Base-by-base conservation (phyloP, 2,888 invertebrate genomes). In the Laothoe populi region DNA sequence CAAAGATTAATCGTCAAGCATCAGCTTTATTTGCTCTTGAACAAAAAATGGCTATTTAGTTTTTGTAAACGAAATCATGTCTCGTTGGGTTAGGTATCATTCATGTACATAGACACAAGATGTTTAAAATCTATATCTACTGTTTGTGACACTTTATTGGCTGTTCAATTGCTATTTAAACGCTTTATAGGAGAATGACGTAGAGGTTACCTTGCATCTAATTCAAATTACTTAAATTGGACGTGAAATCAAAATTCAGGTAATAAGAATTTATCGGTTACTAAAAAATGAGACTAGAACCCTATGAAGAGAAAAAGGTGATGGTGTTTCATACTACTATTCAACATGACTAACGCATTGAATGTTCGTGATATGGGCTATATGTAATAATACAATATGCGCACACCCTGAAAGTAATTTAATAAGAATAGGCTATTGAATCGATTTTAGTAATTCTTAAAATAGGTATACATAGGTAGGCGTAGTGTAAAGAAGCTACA, bases 11-110 rank as follows among this genome's bases (percentile, higher is more conserved):
- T 53, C 31, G 31, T 53, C 53, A 53, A 53, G 53, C 53, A 53
- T 53, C 53, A 35, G 35, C 19, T 53, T 53, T 53, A 35, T 53
- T 53, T 53, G 53, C 35, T 53, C 53, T 53, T 35, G 11, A 31
- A 53, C 35, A 53, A 53, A 53, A 49, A 53, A 49, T 16, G 35
- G 53, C 35, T 53, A 19, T 53, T 53, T 53, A 53, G 53, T 53
- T 53, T 49, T 26, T 53, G 23, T 53, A 11, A 31, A 53, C 35
- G 35, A 19, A 44, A 44, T 53, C 53, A 53, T 19, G 19, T 19
- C 23, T 23, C 35, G 53, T 35, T 19, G 31, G 35, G 53, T 26
- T 53, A 53, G 53, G 53, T 53, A 53, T 53, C 53, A 53, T 53
- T 19, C 53, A 35, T 53, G 46, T 46, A 53, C 31, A 49, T 16